Evolutionary conservation across 2,797 vertebrate species (phyloP), one percentile per base, ranked within the genome.

Genomic region (Botia kubotai): DNA sequence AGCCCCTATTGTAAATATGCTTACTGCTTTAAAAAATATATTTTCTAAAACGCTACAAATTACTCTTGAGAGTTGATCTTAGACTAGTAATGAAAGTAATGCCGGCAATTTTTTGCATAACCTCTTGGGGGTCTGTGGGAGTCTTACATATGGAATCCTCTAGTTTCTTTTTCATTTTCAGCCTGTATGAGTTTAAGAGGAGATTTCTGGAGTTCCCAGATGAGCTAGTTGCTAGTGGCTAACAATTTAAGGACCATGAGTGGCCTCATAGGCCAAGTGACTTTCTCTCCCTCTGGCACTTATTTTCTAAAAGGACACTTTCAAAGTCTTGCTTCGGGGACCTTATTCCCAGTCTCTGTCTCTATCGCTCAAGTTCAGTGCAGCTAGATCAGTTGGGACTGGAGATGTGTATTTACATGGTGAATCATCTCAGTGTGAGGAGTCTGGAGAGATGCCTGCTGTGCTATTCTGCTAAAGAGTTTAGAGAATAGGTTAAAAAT

Each of bases 231-330:
- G 79, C 82, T 76, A 43, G 72, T 83, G 76, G 76, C 68, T 78
- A 72, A 77, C 82, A 79, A 83, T 84, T 83, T 79, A 77, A 82
- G 68, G 48, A 57, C 16, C 39, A 72, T 36, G 21, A 50, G 36
- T 68, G 76, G 55, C 79, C 79, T 46, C 43, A 19, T 60, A 68
- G 78, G 79, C 75, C n/a, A 75, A 63, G 55, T 52, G 72, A 73
- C 72, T 72, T 67, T 60, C 63, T 62, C 55, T 86, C 72, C 84
- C 80, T 71, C 67, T 39, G 57, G 82, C 80, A 80, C 69, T 80
- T 86, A 82, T 82, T 86, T 82, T 84, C 46, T 80, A 74, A 80
- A 84, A 84, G 73, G 76, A 82, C 58, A 48, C 76, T 79, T 68
- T 83, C 67, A 70, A 81, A 76, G 82, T 79, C n/a, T 80, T 17